Percentiles rank a stretch among this genome's conserved stretches.
Evolutionary conservation across 2,888 invertebrate genomes (phyloP).

Genomic region (Melieria picta): DNA sequence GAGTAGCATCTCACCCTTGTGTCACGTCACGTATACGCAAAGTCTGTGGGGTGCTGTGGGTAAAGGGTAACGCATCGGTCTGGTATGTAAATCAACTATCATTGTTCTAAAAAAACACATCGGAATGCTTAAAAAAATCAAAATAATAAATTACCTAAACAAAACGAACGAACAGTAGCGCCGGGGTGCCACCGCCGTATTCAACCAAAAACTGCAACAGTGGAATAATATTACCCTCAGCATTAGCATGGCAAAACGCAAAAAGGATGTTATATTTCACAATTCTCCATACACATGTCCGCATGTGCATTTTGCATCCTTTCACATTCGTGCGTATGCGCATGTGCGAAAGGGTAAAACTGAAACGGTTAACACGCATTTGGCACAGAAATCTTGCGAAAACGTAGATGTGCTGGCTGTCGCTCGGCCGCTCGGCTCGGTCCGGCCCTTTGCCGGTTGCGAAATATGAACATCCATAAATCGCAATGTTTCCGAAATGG

Average conservation of each 20-base stretch:
- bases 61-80: constrained; percentile 59
- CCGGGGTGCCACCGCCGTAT: neutral
- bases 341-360: constrained; percentile 46
- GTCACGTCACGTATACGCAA: constrained; percentile 13
- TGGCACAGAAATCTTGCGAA: constrained; percentile 57
- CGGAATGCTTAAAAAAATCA: constrained; percentile 59
- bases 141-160: constrained; percentile 67
- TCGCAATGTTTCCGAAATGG: constrained; percentile 62
- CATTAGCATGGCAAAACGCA: constrained; percentile 52
- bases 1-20: too few relatives aligned
- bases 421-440: constrained; percentile 56
- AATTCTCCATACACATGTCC: constrained; percentile 33
- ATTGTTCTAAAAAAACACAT: constrained; percentile 62
- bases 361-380: constrained; percentile 60
- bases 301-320: neutral
- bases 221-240: constrained; percentile 55
- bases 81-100: constrained; percentile 67
- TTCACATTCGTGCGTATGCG: constrained; percentile 14
- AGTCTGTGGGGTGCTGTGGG: constrained; percentile 39
- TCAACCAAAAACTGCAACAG: constrained; percentile 32
- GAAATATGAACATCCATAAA: constrained; percentile 54
- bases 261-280: constrained; percentile 36
- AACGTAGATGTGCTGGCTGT: constrained; percentile 41
- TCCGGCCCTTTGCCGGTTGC: constrained; percentile 29
- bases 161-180: constrained; percentile 39